These are phyloP conservation scores for Phymanthus crucifer DNA, from an alignment of 92 coral and sea anemone genomes.

Conservation along the genomic window DNA sequence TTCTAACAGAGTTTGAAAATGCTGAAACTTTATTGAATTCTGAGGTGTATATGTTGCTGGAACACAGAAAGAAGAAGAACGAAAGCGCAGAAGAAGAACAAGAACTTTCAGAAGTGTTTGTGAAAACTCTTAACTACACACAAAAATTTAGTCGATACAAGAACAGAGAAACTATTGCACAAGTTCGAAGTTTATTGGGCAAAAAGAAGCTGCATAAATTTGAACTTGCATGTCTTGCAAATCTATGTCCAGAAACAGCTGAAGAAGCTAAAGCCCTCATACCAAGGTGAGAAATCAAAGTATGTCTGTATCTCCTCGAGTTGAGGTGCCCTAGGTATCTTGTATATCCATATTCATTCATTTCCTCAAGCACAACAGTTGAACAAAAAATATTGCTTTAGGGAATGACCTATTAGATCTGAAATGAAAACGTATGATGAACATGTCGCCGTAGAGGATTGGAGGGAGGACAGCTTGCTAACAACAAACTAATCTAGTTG, in stretches of 20 bases:
- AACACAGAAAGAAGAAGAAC: constrained; percentile 92
- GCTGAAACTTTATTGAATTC: constrained; percentile 95
- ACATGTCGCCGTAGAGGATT: too few relatives aligned
- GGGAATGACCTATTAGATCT: too few relatives aligned
- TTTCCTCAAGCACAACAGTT: neutral
- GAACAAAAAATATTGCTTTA: too few relatives aligned
- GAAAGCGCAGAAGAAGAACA: constrained; percentile 96
- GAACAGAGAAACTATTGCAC: constrained; percentile 97
- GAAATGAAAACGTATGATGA: too few relatives aligned
- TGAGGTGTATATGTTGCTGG: constrained; percentile 97
- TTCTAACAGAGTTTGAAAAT: constrained; percentile 82
- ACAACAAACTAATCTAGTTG: too few relatives aligned
- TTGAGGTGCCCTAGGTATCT: too few relatives aligned
- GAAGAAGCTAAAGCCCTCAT: constrained; percentile 97
- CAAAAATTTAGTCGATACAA: constrained; percentile 95
- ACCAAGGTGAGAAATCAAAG: constrained; percentile 66
- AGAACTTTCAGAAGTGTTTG: constrained; percentile 92
- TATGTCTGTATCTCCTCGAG: neutral
- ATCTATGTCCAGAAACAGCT: constrained; percentile 96
- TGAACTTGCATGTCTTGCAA: constrained; percentile 98
- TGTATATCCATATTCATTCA: too few relatives aligned
- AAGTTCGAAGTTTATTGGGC: constrained; percentile 94
- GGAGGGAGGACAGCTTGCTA: too few relatives aligned
- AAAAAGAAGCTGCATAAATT: constrained; percentile 96
- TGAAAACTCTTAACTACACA: constrained; percentile 87